Base-by-base conservation (phyloP, 2,797 vertebrate species). In the Lepus oiostolus region DNA sequence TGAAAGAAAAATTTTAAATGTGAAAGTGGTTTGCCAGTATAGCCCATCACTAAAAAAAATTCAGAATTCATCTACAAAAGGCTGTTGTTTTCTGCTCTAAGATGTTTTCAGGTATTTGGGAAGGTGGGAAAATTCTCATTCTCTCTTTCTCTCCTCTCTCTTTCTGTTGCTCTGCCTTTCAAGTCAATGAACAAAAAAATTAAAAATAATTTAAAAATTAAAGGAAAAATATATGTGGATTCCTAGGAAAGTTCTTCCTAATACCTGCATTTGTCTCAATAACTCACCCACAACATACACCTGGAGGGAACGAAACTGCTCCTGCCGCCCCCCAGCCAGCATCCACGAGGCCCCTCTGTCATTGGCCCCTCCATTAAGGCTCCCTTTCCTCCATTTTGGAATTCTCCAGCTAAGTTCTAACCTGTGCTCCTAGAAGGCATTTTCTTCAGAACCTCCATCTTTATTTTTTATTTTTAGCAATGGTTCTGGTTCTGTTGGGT, bases 1-100 rank as follows among this genome's bases (percentile, higher is more conserved):
- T 67, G 7, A 88, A 95, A 81, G 60, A 90, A 63, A 94, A 75
- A 26, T 30, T 63, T 32, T 28, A 81, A 81, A n/a, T 74, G 24
- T 58, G 68, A 94, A 96, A 81, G 16, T 4, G n/a, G 38, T 68
- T 62, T 62, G 63, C 28, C n/a, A 50, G 47, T 82, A 85, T 35
- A 76, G 52, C 14, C 7, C 32, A 30, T 42, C 82, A 19, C 74
- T 93, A 32, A 52, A 62, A 62, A 54, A 32, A 85, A 35, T 75
- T 71, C 28, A 42, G 63, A 24, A 72, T 93, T 77, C 19, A 32
- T 84, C 50, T 68, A 21, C 7, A 70, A 84, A 65, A 63, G 16
- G 22, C 42, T 71, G 5, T 63, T 84, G 30, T 70, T 24, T 71
- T 13, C 5, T 86, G 9, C 35, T 87, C 19, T 26, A 68, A 92